Percentiles rank a stretch among this genome's conserved stretches.
Conservation (phyloP, 2,888 invertebrate species). For the Polymixis flavicincta region DNA sequence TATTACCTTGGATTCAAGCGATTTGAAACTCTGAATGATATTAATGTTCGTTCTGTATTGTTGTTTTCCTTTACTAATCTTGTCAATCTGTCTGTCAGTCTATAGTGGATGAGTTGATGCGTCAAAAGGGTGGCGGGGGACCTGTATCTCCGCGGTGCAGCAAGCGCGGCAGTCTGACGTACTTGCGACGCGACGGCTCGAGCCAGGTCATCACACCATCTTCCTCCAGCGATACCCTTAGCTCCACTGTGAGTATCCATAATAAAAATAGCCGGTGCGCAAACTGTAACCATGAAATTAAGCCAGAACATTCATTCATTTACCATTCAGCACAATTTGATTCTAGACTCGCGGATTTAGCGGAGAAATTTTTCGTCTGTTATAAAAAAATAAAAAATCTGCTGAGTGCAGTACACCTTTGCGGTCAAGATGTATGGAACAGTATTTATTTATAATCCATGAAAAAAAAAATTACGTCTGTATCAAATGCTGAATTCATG, state of each 20-base stretch:
- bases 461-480: no score
- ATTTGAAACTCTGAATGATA: neutral
- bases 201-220: slow-evolving; percentile 91
- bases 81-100: slow-evolving; percentile 90
- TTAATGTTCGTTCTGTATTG: neutral
- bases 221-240: slow-evolving; percentile 88
- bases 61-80: neutral
- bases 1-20: neutral
- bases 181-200: slow-evolving; percentile 94
- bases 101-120: slow-evolving; percentile 97
- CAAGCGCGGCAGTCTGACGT: slow-evolving; percentile 92
- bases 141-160: slow-evolving; percentile 87
- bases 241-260: slow-evolving; percentile 80
- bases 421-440: no score
- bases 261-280: neutral
- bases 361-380: no score
- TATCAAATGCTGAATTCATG: no score
- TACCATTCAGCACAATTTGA: no score
- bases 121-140: slow-evolving; percentile 92
- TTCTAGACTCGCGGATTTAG: no score
- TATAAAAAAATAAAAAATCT: no score
- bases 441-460: no score
- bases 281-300: no score
- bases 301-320: no score
- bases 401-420: no score